These are phyloP conservation scores for Trachelus tabidus DNA, from an alignment of 2,888 invertebrate genomes.

Conservation along the genomic window DNA sequence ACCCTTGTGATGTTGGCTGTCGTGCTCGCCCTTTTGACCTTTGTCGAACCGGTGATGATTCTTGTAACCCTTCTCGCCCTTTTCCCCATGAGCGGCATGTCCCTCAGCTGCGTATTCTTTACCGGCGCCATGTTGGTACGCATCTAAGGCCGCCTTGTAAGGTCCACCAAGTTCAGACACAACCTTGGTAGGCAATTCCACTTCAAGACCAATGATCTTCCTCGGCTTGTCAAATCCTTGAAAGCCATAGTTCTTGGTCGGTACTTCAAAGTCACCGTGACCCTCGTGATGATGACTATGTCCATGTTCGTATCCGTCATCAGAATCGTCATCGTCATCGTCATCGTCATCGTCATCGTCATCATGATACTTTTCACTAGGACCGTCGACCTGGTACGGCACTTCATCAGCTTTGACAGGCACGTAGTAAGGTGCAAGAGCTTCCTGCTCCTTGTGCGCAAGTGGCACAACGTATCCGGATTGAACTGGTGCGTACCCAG, in stretches of 20 bases:
- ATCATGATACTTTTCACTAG: conserved; percentile 38
- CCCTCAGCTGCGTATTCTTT: conserved; percentile 68
- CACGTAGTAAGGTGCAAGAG: conserved; percentile 58
- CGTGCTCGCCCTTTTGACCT: conserved; percentile 70
- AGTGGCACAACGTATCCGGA: conserved; percentile 26
- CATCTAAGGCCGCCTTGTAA: background rate
- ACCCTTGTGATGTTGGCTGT: conserved; percentile 68
- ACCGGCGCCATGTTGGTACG: conserved; percentile 65
- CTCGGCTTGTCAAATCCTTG: background rate
- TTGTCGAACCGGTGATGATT: conserved; percentile 70
- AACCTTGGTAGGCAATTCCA: background rate
- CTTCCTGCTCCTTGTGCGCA: conserved; percentile 40
- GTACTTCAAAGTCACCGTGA: conserved; percentile 15
- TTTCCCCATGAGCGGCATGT: conserved; percentile 69
- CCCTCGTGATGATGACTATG: conserved; percentile 16
- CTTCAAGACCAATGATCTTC: background rate
- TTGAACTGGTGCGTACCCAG: conserved; percentile 17
- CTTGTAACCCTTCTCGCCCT: conserved; percentile 71
- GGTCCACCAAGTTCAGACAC: conserved; percentile 8
- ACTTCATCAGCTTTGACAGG: conserved; percentile 57
- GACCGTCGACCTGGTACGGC: conserved; percentile 62
- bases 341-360: conserved; percentile 22
- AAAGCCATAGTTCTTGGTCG: conserved; percentile 4
- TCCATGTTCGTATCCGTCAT: conserved; percentile 22
- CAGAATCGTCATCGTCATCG: conserved; percentile 25